Evolutionary conservation across 1,140 invertebrate species (phyloP).

Genomic region (Aphis craccivora): DNA sequence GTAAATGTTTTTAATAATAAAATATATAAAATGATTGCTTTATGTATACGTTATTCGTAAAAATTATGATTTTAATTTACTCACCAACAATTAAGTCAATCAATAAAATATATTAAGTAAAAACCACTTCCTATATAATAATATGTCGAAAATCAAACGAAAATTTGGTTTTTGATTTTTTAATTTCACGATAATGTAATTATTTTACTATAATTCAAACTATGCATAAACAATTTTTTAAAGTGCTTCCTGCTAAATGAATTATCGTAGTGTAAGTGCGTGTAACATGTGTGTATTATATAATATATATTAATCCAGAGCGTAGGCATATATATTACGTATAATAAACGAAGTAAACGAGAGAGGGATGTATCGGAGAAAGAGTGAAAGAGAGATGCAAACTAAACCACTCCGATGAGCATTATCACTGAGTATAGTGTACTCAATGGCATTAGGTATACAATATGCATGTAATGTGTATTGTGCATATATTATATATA

Average conservation of each 20-base stretch:
- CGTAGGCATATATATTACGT: not conserved
- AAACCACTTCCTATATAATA: not conserved
- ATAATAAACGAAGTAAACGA: not conserved
- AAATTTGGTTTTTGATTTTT: not conserved
- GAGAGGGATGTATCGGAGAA: not conserved
- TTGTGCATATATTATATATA: not conserved
- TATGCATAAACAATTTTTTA: not conserved
- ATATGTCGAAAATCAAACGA: not conserved
- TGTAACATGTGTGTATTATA: not conserved
- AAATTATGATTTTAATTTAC: not conserved
- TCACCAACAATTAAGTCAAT: not conserved
- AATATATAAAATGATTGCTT: not conserved
- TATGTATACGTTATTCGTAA: not conserved
- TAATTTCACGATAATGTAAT: not conserved
- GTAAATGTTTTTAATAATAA: not conserved
- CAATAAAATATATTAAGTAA: no score
- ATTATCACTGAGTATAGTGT: not conserved
- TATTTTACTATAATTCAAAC: not conserved
- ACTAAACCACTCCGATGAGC: not conserved
- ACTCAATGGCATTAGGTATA: not conserved
- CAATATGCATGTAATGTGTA: not conserved
- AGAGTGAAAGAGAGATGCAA: not conserved
- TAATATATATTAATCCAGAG: not conserved
- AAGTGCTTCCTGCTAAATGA: not conserved
- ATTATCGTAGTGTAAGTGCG: not conserved